Evolutionary conservation across 2,113 vertebrate species (phyloP).

Genomic region (Lonchura striata): DNA sequence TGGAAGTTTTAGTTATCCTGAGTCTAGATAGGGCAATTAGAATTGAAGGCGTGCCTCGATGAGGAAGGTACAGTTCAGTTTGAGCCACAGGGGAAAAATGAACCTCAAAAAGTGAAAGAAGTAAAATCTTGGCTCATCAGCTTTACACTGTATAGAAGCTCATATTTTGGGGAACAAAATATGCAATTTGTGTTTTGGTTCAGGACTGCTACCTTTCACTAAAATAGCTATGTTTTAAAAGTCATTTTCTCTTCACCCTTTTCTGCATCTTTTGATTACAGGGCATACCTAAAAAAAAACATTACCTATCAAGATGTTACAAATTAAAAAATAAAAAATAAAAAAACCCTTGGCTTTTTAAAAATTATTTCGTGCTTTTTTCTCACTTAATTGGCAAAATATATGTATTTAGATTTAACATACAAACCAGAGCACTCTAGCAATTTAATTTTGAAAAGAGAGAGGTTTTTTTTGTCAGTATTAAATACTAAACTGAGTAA

Average conservation of each 20-base stretch:
- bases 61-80: neutral
- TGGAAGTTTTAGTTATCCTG: neutral
- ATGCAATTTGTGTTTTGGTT: neutral
- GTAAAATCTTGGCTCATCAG: neutral
- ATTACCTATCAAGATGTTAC: neutral
- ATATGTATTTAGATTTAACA: neutral
- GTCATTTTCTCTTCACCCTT: neutral
- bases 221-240: neutral
- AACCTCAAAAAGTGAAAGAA: neutral
- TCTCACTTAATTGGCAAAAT: neutral
- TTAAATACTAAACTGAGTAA: neutral
- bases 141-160: neutral
- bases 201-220: neutral
- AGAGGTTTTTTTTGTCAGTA: neutral
- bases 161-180: neutral
- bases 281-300: neutral
- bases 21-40: neutral
- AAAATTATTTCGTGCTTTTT: neutral
- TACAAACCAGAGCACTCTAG: neutral
- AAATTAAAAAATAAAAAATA: neutral
- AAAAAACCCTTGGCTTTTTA: neutral
- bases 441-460: neutral
- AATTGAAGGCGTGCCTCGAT: neutral
- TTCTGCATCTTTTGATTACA: neutral
- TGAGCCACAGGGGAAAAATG: neutral